Conservation (phyloP, 1,140 invertebrate genomes). For the Odontomachus brunneus region DNA sequence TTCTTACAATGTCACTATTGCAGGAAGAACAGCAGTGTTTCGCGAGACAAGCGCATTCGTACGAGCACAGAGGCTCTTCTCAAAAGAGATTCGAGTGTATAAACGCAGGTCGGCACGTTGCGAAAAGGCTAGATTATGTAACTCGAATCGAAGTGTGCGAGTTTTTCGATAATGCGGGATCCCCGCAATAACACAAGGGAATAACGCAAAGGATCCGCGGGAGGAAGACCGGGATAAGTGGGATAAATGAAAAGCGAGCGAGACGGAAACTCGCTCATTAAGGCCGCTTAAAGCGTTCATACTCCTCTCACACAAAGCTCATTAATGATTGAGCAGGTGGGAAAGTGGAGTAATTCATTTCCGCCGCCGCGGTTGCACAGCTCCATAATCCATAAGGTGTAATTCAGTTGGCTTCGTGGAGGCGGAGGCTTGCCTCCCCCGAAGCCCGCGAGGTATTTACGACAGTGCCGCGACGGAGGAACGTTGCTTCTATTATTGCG, state of each 20-base stretch:
- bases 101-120: no score
- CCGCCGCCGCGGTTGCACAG: background rate
- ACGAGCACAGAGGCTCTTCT: no score
- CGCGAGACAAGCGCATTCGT: background rate
- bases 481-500: conserved; percentile 35
- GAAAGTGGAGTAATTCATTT: conserved; percentile 56
- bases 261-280: conserved; percentile 30
- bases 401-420: conserved; percentile 34
- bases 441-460: conserved; percentile 28
- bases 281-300: conserved; percentile 44
- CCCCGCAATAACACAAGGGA: no score
- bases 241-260: conserved; percentile 40
- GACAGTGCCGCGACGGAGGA: conserved; percentile 30
- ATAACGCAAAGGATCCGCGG: conserved; percentile 9
- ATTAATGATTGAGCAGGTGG: conserved; percentile 56
- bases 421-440: background rate
- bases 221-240: conserved; percentile 26
- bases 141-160: background rate
- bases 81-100: background rate
- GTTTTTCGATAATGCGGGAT: background rate
- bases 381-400: conserved; percentile 41
- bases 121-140: background rate
- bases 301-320: conserved; percentile 43
- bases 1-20: background rate
- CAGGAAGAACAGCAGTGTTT: background rate